Base-by-base conservation (phyloP, 2,797 vertebrate genomes). In the Sebastes taczanowskii region DNA sequence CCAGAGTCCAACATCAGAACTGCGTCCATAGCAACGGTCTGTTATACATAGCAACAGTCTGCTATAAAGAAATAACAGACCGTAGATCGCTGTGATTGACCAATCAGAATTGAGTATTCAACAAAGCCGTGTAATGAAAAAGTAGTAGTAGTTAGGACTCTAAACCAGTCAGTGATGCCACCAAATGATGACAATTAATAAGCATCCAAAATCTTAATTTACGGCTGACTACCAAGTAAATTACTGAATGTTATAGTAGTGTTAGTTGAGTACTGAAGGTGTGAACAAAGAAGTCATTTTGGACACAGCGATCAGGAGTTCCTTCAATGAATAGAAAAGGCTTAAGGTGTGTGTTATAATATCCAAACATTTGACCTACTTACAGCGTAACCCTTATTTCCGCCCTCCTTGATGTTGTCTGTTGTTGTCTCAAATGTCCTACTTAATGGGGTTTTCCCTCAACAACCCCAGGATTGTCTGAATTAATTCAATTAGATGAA, bases 321-420 rank as follows among this genome's bases (percentile, higher is more conserved):
- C 18, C 32, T 53, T 64, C 2, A 1, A 30, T 58, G 32, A 27
- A 70, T 23, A 72, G 61, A 56, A 80, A 83, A 77, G 23, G 20
- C 22, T 22, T 9, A 30, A 1, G 13, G 20, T 25, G 18, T 46
- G 38, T 16, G 53, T 52, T 73, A 61, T 71, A 34, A 77, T 27
- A 60, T 77, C 56, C 69, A 72, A 78, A 72, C 53, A 64, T 74
- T 30, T 70, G 38, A 86, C 83, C 76, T 46, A 76, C 69, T 86
- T 70, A 11, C 9, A 80, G 71, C 49, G 60, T 29, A 49, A 74
- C 74, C 65, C 63, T 70, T 74, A 62, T 49, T 76, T 77, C 25
- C 11, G 13, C 20, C 22, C 25, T 38, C 34, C 65, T 81, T 78
- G 66, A 61, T 77, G 77, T 32, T 59, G 16, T 69, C 73, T 23